Evolutionary conservation across 2,113 vertebrate genomes (phyloP), one percentile per base, ranked within the genome.

Genomic region (Dinomys branickii): DNA sequence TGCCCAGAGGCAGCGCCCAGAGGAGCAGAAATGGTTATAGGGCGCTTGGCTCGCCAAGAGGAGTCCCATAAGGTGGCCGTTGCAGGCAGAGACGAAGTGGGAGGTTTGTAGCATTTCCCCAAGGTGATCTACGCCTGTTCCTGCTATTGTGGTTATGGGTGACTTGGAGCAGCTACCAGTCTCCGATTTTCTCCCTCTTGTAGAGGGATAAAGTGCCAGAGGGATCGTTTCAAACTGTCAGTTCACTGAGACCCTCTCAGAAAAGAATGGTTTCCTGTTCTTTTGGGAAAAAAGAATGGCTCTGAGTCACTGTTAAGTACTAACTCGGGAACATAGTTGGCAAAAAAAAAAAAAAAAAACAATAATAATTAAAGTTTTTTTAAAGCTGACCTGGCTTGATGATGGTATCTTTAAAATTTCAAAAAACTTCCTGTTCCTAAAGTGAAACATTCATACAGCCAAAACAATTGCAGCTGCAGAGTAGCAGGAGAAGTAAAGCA

Each of bases 31-130:
- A 90, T 77, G n/a, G 28, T 12, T 89, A 2, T 86, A 84, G 94
- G 91, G 38, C 0, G 0, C 47, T 97, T 91, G 11, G 1, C 38
- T 96, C 83, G 24, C 5, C 85, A 5, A 26, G 4, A 56, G 47
- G 59, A 77, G 47, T 59, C 65, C 41, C 54, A 20, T 89, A 58
- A 95, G 93, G 73, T 86, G 91, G 69, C 28, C 67, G 28, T 35
- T 5, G 52, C 78, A 85, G 75, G 47, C 24, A 41, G 19, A 56
- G 19, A 71, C 28, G 0, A 73, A 67, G 20, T 63, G 69, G 65
- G 47, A 97, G 75, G 65, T 69, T 95, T 91, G 85, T 54, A 95
- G 71, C 41, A 38, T 92, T 92, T 67, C 35, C 35, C 41, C 82
- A 54, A 59, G 73, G 67, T 35, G 71, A 22, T 59, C 58, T 81